Percentiles rank a stretch among this genome's conserved stretches.
These are phyloP conservation scores for Acanthosepion esculentum DNA, from an alignment of 2,888 invertebrate genomes.

Conservation along the genomic window DNA sequence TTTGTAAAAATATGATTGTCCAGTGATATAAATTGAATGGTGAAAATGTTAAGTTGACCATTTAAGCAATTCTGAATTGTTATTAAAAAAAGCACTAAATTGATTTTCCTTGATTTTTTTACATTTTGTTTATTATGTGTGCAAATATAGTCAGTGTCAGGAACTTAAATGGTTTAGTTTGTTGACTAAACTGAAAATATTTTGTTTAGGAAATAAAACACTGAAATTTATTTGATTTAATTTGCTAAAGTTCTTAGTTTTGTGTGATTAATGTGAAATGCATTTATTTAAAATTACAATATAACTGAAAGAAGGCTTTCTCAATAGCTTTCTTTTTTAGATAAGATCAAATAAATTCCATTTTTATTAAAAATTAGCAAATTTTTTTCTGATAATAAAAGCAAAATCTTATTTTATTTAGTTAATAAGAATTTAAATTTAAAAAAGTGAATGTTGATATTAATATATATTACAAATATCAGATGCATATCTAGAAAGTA, in stretches of 20 bases:
- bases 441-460: too few species aligned
- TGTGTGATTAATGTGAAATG: too few species aligned
- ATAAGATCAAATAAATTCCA: background rate
- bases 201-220: background rate
- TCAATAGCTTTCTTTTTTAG: background rate
- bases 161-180: background rate
- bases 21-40: background rate
- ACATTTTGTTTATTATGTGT: background rate
- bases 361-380: background rate
- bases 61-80: background rate
- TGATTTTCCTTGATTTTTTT: background rate
- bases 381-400: background rate
- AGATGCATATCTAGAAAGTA: too few species aligned
- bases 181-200: background rate
- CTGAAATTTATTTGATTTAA: background rate
- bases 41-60: background rate
- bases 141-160: background rate
- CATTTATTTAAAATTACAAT: background rate
- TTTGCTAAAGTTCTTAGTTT: background rate
- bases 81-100: background rate
- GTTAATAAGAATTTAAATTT: background rate
- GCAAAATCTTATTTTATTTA: background rate
- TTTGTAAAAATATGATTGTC: background rate
- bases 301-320: background rate
- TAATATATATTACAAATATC: too few species aligned